Base-by-base conservation (phyloP, 2,113 vertebrate species). In the Circaetus cinerascens region DNA sequence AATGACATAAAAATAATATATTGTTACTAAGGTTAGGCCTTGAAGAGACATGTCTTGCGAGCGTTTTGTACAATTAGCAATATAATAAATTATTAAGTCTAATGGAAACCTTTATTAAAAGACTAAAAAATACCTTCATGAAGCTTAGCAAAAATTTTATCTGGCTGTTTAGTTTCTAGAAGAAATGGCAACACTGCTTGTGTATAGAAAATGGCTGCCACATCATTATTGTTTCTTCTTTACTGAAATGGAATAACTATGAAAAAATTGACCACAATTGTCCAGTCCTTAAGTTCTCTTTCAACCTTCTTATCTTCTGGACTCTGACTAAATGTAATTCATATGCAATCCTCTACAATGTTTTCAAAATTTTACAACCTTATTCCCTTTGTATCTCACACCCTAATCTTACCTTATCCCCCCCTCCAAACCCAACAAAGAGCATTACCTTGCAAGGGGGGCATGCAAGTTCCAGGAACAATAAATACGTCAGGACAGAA, bases 401-500 rank as follows among this genome's bases (percentile, higher is more conserved):
- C 3, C 4, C 30, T 48, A 16, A 36, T 63, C 40, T 66, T 36
- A 48, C 13, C 21, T 81, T 46, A 15, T 5, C 25, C 30, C 9
- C 25, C 48, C 51, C 26, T 5, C 27, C 25, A 26, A 27, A 30
- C 16, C 4, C 40, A 74, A 29, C 32, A 53, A 19, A 25, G 17
- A 2, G 4, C 0, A 0, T 3, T 57, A 57, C 9, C 32, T 64
- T 86, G 16, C 38, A 57, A 75, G 17, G 22, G 23, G 15, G 6
- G 5, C 11, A 4, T 5, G 5, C 6, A 85, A 60, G 36, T 68
- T 71, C 21, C 36, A 69, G 13, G n/a, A 46, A 59, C 2, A 29
- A 45, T 3, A 74, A 53, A n/a, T 15, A 3, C 15, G 9, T 18
- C 60, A 59, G 56, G 30, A 90, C 14, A 86, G 25, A 74, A 66